Percentiles rank a stretch among this genome's conserved stretches.
Evolutionary conservation across 64 coral and sea anemone genomes (phyloP).

Genomic region (Actinia tenebrosa): DNA sequence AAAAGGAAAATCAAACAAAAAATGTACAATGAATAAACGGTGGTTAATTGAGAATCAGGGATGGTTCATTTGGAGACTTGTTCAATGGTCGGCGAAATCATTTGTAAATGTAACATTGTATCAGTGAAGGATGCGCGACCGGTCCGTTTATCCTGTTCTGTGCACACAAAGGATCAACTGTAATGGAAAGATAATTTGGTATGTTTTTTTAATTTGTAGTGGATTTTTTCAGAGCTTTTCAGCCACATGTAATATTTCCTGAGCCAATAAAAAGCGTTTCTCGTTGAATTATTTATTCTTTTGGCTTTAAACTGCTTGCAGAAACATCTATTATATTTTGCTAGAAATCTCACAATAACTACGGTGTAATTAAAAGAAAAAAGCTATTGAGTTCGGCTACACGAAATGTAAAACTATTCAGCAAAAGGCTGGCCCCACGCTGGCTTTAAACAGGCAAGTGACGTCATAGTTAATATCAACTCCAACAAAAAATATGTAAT

Average conservation of each 20-base stretch:
- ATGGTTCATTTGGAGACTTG: too few species aligned
- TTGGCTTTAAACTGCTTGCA: neutral
- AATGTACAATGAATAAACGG: too few species aligned
- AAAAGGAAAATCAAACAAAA: too few species aligned
- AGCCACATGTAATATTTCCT: neutral
- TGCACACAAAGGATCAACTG: neutral
- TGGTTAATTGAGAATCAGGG: too few species aligned
- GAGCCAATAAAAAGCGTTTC: neutral
- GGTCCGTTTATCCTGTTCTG: neutral
- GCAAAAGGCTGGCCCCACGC: neutral
- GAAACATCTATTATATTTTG: neutral
- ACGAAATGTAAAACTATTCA: neutral
- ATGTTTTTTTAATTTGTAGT: neutral
- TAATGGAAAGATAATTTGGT: constrained; percentile 8
- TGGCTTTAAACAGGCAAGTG: neutral
- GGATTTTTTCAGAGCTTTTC: neutral
- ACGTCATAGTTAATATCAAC: neutral
- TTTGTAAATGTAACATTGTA: too few species aligned
- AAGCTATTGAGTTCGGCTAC: neutral
- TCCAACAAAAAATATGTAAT: neutral
- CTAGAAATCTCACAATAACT: neutral
- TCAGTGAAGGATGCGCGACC: neutral
- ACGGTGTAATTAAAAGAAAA: neutral
- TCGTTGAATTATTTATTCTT: neutral
- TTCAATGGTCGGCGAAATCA: too few species aligned